A percentile compares a stretch with the other conserved stretches of the same genome.
Evolutionary conservation across 2,113 vertebrate species (phyloP).

Genomic region (Agapornis roseicollis): DNA sequence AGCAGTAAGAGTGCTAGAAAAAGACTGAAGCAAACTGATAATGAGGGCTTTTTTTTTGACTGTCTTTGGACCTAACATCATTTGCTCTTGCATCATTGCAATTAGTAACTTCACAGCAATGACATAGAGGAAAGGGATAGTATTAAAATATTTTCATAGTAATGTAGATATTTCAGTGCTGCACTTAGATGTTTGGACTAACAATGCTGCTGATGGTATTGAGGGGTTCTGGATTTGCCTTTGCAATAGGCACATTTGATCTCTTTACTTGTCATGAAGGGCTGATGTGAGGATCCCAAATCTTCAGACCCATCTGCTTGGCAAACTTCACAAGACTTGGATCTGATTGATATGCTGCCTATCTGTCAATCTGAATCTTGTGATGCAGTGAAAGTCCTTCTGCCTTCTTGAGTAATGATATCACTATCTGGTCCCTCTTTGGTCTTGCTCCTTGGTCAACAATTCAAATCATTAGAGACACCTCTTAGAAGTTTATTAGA

Average conservation of each 20-base stretch:
- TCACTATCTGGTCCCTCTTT: neutral
- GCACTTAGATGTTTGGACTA: neutral
- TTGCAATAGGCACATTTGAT: neutral
- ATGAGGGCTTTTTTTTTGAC: neutral
- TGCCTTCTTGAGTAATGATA: too few species aligned
- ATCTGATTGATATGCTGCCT: neutral
- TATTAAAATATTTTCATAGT: neutral
- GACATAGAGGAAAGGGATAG: neutral
- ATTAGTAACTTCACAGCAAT: neutral
- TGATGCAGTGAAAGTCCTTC: neutral
- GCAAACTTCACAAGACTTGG: neutral
- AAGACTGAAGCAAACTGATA: neutral
- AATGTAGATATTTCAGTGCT: neutral
- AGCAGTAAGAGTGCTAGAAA: neutral
- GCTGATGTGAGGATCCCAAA: neutral
- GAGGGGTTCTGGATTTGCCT: neutral
- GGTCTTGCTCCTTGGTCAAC: neutral
- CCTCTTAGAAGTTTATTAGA: neutral
- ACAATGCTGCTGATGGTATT: neutral
- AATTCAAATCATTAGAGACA: neutral
- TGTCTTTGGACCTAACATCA: neutral
- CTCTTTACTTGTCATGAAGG: neutral
- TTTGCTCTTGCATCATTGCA: neutral
- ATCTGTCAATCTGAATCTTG: neutral
- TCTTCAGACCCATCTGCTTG: neutral